Percentiles rank a stretch among this genome's conserved stretches.
Evolutionary conservation across 1,140 invertebrate genomes (phyloP).

Genomic region (Oncopodura yosiiana): DNA sequence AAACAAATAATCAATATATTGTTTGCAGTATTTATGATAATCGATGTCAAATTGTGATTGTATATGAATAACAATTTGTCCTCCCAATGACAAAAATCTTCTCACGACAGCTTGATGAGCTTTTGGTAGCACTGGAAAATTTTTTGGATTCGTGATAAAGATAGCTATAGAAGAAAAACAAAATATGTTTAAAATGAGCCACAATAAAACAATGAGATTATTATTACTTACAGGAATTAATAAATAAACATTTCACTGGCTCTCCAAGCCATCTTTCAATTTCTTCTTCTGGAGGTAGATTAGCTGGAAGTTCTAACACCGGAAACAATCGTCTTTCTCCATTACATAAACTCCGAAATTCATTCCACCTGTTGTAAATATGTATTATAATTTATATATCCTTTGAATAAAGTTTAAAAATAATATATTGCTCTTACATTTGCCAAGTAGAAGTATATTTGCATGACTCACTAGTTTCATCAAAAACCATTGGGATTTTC

Average conservation of each 20-base stretch:
- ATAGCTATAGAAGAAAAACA: constrained; percentile 68
- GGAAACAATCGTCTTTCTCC: constrained; percentile 65
- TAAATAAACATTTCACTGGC: constrained; percentile 72
- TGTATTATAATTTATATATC: constrained; percentile 3
- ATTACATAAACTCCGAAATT: constrained; percentile 63
- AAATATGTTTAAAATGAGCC: constrained; percentile 1
- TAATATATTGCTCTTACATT: constrained; percentile 42
- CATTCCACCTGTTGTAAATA: constrained; percentile 60
- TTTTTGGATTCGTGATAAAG: constrained; percentile 70
- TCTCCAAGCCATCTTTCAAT: constrained; percentile 84
- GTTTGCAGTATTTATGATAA: constrained; percentile 59
- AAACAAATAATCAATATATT: constrained; percentile 76
- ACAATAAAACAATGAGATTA: background rate
- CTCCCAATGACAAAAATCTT: constrained; percentile 36
- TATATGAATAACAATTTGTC: constrained; percentile 26
- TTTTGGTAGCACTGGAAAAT: constrained; percentile 79
- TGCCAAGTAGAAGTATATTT: constrained; percentile 55
- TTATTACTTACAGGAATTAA: constrained; percentile 63
- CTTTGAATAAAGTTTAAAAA: background rate
- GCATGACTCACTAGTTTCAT: constrained; percentile 41
- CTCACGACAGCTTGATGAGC: constrained; percentile 66
- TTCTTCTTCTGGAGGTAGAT: constrained; percentile 55
- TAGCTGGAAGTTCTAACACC: constrained; percentile 52
- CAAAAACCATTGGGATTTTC: constrained; percentile 55
- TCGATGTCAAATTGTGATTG: constrained; percentile 23